Conservation (phyloP, 2,113 vertebrate species). For the Mastomys natalensis region DNA sequence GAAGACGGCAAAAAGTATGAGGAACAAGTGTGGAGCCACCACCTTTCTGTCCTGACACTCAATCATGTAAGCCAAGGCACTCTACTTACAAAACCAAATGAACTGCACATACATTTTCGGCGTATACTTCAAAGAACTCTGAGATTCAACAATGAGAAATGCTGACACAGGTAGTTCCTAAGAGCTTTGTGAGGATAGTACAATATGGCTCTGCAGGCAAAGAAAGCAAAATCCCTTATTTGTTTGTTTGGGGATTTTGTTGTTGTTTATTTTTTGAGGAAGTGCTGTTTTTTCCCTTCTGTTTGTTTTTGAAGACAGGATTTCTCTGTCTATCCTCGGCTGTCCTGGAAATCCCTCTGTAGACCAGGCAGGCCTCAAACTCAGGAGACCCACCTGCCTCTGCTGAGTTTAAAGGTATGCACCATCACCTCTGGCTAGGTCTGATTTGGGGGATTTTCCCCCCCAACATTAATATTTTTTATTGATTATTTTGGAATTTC, state of each 20-base stretch:
- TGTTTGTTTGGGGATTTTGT: too few relatives aligned
- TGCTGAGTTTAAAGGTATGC: not conserved
- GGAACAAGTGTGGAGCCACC: not conserved
- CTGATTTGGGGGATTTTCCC: not conserved
- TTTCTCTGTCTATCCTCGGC: too few relatives aligned
- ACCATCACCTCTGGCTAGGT: not conserved
- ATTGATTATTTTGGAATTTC: not conserved
- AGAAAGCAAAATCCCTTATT: not conserved
- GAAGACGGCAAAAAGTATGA: not conserved
- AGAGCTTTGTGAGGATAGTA: not conserved
- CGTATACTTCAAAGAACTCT: not conserved
- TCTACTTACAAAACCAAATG: not conserved
- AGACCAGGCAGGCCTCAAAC: not conserved
- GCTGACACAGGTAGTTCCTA: conserved; percentile 7
- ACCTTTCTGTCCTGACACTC: not conserved
- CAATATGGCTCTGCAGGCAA: not conserved
- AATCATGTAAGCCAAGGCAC: not conserved
- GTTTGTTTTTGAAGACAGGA: too few relatives aligned
- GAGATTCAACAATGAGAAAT: conserved; percentile 3
- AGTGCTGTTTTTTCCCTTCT: too few relatives aligned
- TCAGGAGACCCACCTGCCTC: not conserved
- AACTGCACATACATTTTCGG: not conserved
- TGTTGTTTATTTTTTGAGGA: too few relatives aligned
- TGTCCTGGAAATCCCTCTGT: not conserved
- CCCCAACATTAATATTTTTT: not conserved